Base-by-base conservation (phyloP, 2,797 vertebrate genomes). In the Sylvia borin region DNA sequence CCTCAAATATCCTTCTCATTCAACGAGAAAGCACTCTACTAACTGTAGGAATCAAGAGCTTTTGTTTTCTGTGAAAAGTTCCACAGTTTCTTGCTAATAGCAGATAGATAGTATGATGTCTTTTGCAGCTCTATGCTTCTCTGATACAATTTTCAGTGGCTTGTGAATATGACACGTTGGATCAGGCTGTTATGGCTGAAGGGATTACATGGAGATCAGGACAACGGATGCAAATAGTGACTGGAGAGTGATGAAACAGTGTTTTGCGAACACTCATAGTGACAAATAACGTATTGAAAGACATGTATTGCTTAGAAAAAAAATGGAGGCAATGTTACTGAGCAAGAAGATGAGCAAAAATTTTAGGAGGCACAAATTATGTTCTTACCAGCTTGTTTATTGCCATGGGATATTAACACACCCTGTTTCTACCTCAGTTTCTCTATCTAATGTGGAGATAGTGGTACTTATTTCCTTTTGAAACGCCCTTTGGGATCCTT, bases 21-120 rank as follows among this genome's bases (percentile, higher is more conserved):
- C 76, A 85, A 42, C 15, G 26, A 72, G 34, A 92, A 91, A 92
- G 18, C 47, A 68, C 76, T 83, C 70, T 72, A n/a, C 75, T 51
- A 90, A 92, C 72, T 75, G 64, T 54, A 88, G 85, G 85, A 92
- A 83, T 84, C 62, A 62, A 15, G 65, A 88, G 91, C 55, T 86
- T 90, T 95, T 94, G 72, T 91, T 95, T 83, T n/a, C 50, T 43
- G 32, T 84, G 76, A 85, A 94, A 95, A 92, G 40, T 86, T 85
- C 36, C 17, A 19, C 25, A 47, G 55, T 90, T 90, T 90, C 76
- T 66, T 8, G 36, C 58, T 45, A 90, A 83, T 58, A 83, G 62
- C 36, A 66, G 65, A 83, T 67, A 57, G 67, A 89, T 66, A 61
- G 32, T 55, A 19, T 60, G 78, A 85, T 80, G 45, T 58, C 42